Evolutionary conservation across 2,888 invertebrate genomes (phyloP), one percentile per base, ranked within the genome.

Genomic region (Ophioninae sp.): DNA sequence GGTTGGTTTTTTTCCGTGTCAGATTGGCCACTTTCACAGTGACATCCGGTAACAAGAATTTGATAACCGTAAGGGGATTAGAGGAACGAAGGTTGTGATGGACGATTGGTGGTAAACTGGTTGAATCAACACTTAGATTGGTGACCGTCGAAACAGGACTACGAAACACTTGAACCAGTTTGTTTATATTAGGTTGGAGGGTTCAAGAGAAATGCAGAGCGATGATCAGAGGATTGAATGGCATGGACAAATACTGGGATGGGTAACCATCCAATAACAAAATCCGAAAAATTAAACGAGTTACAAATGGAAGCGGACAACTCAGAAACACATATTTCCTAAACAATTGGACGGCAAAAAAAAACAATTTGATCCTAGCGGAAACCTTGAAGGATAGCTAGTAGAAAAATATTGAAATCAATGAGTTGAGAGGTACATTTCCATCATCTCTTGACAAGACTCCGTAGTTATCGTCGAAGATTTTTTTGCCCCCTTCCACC

Each of bases 401-500:
- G 13, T 50, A 5, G 13, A 50, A 17, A 5, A 13, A 3, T 1
- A 50, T 10, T 17, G 17, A 17, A 50, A 50, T 13, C 17, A 3
- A 50, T 17, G 17, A 50, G 6, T 50, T 6, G 17, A 50, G 5
- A 13, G 13, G 50, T 50, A 5, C 6, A 17, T 17, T 17, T 50
- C 3, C 50, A 50, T 50, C 50, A 17, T 50, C 50, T 17, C 17
- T 50, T 50, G 3, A 10, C 50, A 17, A 50, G 50, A 13, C 50
- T 50, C 50, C 17, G 2, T 13, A 13, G 50, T 50, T 13, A 50
- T 50, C 50, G 50, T 13, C 50, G 13, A 1, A 10, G 13, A 50
- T 6, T 50, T 70, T 77, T 65, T 64, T 37, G 30, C 30, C 59
- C 61, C 61, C 64, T 44, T 61, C 72, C 80, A 68, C 73, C 77